Conservation (phyloP, 2,888 invertebrate genomes). For the Seira ritae region DNA sequence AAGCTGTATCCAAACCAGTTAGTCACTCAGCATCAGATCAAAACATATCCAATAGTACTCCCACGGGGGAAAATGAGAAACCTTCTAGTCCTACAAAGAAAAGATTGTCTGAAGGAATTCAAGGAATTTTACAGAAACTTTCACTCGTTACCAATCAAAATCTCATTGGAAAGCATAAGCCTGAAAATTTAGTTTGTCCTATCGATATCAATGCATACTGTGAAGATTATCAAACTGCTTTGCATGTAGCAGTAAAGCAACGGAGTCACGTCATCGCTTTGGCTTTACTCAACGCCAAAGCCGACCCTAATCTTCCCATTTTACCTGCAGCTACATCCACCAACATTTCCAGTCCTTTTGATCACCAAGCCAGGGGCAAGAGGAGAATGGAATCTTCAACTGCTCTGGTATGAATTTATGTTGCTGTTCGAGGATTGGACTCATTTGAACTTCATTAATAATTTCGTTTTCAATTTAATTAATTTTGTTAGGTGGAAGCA, state of each 20-base stretch:
- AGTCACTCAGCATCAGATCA: slow-evolving; percentile 57
- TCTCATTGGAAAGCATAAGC: slow-evolving; percentile 65
- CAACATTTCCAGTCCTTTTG: slow-evolving; percentile 53
- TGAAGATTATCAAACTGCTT: slow-evolving; percentile 86
- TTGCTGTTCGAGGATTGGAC: too few relatives aligned
- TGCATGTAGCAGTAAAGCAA: slow-evolving; percentile 88
- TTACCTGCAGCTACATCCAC: slow-evolving; percentile 74
- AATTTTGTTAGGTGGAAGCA: slow-evolving; percentile 84
- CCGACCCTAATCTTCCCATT: slow-evolving; percentile 86
- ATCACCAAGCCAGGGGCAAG: slow-evolving; percentile 52
- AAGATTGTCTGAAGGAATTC: slow-evolving; percentile 90
- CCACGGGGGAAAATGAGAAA: slow-evolving; percentile 52
- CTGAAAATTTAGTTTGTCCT: slow-evolving; percentile 80
- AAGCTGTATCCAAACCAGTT: slow-evolving; percentile 34
- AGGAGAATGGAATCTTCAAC: slow-evolving; percentile 49
- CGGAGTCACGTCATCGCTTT: slow-evolving; percentile 84
- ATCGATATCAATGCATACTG: slow-evolving; percentile 85
- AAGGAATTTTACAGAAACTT: slow-evolving; percentile 89
- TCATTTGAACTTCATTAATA: too few relatives aligned
- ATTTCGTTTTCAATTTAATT: too few relatives aligned
- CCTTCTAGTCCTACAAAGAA: slow-evolving; percentile 79
- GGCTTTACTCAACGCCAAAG: slow-evolving; percentile 78
- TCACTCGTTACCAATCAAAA: slow-evolving; percentile 73
- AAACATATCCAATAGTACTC: slow-evolving; percentile 29
- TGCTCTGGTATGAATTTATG: not conserved